Percentiles rank a stretch among this genome's conserved stretches.
phyloP scores from a whole-genome alignment of 2,888 invertebrate species.

The Agrochola litura region DNA sequence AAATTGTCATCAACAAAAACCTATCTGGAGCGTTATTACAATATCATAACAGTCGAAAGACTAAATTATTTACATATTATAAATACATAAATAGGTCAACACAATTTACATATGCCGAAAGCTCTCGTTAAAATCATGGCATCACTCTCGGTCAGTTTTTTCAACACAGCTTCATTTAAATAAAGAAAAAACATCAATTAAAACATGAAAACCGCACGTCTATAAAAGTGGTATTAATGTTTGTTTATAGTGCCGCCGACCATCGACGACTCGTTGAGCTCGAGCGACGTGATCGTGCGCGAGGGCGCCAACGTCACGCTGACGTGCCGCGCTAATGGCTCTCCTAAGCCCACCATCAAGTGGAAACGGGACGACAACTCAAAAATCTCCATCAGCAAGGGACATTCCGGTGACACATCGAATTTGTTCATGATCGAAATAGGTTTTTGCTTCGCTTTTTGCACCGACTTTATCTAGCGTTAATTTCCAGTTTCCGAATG shows the following conservation, averaged over 20 bases:
- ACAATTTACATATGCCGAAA: not conserved
- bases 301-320: slow-evolving; percentile 97
- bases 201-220: slow-evolving; percentile 40
- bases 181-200: slow-evolving; percentile 24
- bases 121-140: not conserved
- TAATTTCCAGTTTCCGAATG: slow-evolving; percentile 93
- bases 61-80: not conserved
- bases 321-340: slow-evolving; percentile 97
- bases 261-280: slow-evolving; percentile 97
- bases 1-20: slow-evolving; percentile 7
- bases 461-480: slow-evolving; percentile 36
- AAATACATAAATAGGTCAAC: not conserved
- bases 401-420: slow-evolving; percentile 92
- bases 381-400: slow-evolving; percentile 96
- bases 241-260: slow-evolving; percentile 95
- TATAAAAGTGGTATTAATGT: slow-evolving; percentile 71
- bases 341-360: slow-evolving; percentile 96
- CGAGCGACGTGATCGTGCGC: slow-evolving; percentile 97
- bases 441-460: slow-evolving; percentile 56
- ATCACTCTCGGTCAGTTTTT: not conserved
- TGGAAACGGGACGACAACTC: slow-evolving; percentile 97
- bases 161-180: slow-evolving; percentile 7
- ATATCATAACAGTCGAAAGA: not conserved
- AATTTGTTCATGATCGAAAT: slow-evolving; percentile 60
- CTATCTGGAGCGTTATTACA: not conserved